Conservation (phyloP, 2,888 invertebrate species). For the Aphrophora alni region DNA sequence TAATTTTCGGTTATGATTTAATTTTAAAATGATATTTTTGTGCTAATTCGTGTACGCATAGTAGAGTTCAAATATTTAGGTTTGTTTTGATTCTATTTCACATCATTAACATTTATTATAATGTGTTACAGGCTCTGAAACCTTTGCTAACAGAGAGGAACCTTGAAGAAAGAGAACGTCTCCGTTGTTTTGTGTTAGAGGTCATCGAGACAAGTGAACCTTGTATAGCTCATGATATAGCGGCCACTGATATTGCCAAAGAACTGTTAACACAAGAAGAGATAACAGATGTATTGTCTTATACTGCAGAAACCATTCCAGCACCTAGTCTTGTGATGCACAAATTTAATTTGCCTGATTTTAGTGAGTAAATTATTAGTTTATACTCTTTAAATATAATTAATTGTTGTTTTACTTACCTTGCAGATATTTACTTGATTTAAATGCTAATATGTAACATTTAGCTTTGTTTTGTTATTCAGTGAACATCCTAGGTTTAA, state of each 20-base stretch:
- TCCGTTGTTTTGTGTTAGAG: conserved; percentile 59
- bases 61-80: too few relatives aligned
- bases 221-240: background rate
- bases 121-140: conserved; percentile 57
- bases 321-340: background rate
- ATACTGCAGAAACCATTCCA: background rate
- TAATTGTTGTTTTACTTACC: too few relatives aligned
- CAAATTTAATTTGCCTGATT: background rate
- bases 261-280: background rate
- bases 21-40: too few relatives aligned
- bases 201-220: conserved; percentile 50
- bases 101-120: too few relatives aligned
- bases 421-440: too few relatives aligned
- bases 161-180: conserved; percentile 57
- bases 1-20: too few relatives aligned
- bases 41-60: too few relatives aligned
- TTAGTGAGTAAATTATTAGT: background rate
- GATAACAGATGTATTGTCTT: background rate
- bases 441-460: too few relatives aligned
- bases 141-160: conserved; percentile 59
- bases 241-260: background rate
- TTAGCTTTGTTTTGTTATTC: too few relatives aligned
- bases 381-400: too few relatives aligned
- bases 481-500: too few relatives aligned
- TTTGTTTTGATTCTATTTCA: too few relatives aligned